These are phyloP conservation scores for Sphaerophoria rueppellii DNA, from an alignment of 2,888 invertebrate genomes.

Conservation along the genomic window DNA sequence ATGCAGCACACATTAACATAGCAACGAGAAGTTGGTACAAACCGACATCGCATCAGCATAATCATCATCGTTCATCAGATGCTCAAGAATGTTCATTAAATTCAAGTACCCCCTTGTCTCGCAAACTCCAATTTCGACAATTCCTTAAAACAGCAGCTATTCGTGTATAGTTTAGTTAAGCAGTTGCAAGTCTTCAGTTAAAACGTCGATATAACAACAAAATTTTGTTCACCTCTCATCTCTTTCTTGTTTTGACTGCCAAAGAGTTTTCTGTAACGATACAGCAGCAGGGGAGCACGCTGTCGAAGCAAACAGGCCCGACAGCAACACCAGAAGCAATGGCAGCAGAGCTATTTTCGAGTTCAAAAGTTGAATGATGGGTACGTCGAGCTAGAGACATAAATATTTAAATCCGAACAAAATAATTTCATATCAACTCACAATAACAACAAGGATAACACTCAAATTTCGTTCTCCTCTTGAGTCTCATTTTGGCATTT, in stretches of 20 bases:
- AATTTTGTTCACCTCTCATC: background rate
- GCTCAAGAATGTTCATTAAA: constrained; percentile 22
- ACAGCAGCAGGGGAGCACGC: constrained; percentile 41
- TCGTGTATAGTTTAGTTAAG: constrained; percentile 6
- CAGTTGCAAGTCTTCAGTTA: constrained; percentile 3
- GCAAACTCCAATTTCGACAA: too few species aligned
- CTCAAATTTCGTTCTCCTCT: constrained; percentile 20
- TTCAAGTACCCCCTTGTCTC: too few species aligned
- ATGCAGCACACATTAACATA: constrained; percentile 67
- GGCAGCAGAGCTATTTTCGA: constrained; percentile 26
- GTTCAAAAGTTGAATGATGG: constrained; percentile 30
- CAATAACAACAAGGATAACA: constrained; percentile 42
- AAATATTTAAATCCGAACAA: constrained; percentile 34
- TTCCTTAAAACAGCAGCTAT: background rate
- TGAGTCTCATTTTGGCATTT: constrained; percentile 7
- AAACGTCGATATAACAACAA: too few species aligned
- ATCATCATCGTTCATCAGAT: background rate
- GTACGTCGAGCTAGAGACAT: constrained; percentile 23
- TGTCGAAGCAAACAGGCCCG: constrained; percentile 7
- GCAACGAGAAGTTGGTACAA: background rate
- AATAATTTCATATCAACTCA: constrained; percentile 46
- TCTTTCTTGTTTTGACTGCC: background rate
- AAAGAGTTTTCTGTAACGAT: constrained; percentile 15
- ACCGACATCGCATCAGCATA: background rate
- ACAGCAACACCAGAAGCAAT: background rate